A percentile compares a stretch with the other conserved stretches of the same genome.
Evolutionary conservation across 1,140 invertebrate species (phyloP).

Genomic region (Sinonovacula constricta): DNA sequence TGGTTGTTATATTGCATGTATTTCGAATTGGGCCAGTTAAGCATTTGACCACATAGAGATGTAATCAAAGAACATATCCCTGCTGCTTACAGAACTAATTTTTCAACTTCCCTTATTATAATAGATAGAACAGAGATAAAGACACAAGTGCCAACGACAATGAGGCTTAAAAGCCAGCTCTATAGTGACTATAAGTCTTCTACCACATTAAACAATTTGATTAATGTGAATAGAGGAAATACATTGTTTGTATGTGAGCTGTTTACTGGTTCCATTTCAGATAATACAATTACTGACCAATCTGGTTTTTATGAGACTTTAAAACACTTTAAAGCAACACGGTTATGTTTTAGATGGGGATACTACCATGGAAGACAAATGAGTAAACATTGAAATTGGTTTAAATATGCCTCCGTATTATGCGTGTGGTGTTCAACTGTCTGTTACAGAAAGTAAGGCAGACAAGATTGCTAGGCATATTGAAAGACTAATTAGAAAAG

Average conservation of each 20-base stretch:
- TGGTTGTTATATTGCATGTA: slow-evolving; percentile 55
- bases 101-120: slow-evolving; percentile 40
- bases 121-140: slow-evolving; percentile 55
- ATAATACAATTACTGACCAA: slow-evolving; percentile 51
- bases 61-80: slow-evolving; percentile 40
- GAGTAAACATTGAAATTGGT: slow-evolving; percentile 33
- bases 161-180: slow-evolving; percentile 43
- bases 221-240: slow-evolving; percentile 51
- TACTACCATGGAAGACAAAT: slow-evolving; percentile 45
- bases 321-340: slow-evolving; percentile 6
- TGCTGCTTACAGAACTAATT: slow-evolving; percentile 34
- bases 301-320: slow-evolving; percentile 33
- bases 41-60: slow-evolving; percentile 45
- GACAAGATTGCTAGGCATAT: too few relatives aligned
- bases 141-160: slow-evolving; percentile 28
- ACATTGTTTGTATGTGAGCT: slow-evolving; percentile 51
- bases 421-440: slow-evolving; percentile 31
- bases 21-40: slow-evolving; percentile 46
- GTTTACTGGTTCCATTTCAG: slow-evolving; percentile 56
- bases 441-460: slow-evolving; percentile 14
- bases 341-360: slow-evolving; percentile 24
- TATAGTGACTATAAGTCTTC: slow-evolving; percentile 60
- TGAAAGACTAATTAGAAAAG: too few relatives aligned
- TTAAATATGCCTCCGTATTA: slow-evolving; percentile 36
- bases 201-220: slow-evolving; percentile 56